Percentiles rank a stretch among this genome's conserved stretches.
Conservation (phyloP, 2,888 invertebrate genomes). For the Copidosoma aretas region DNA sequence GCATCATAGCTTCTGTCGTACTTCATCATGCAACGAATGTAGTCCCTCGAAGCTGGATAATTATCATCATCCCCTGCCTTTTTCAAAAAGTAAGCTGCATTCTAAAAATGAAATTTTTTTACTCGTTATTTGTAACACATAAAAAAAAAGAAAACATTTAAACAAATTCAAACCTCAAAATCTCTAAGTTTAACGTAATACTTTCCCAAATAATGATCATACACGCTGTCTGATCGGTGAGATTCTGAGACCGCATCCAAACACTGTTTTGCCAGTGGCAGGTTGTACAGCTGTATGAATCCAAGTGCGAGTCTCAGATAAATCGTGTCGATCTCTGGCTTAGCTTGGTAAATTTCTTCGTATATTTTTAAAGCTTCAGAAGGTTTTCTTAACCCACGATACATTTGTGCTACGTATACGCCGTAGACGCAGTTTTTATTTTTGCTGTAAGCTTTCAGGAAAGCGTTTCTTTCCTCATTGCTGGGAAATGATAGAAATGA, state of each 20-base stretch:
- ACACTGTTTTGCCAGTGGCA: conserved; percentile 9
- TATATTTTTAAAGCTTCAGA: conserved; percentile 11
- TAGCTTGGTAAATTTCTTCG: conserved; percentile 9
- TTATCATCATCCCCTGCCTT: conserved; percentile 13
- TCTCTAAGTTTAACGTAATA: conserved; percentile 19
- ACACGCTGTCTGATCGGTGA: conserved; percentile 17
- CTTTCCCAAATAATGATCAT: conserved; percentile 23
- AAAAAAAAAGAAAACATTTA: not conserved
- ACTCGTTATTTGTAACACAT: no score
- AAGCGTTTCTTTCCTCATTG: conserved; percentile 9
- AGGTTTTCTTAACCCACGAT: conserved; percentile 1
- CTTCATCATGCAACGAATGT: conserved; percentile 13
- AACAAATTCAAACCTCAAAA: conserved; percentile 12
- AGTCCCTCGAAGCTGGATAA: conserved; percentile 13
- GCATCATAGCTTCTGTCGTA: not conserved
- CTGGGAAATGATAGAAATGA: not conserved
- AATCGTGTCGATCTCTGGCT: conserved; percentile 9
- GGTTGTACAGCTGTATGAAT: conserved; percentile 10
- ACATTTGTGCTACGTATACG: conserved; percentile 27
- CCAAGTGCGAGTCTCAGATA: conserved; percentile 24
- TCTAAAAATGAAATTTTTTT: no score
- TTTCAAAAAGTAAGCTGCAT: conserved; percentile 21
- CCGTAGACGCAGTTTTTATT: conserved; percentile 12
- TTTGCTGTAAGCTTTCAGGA: conserved; percentile 10
- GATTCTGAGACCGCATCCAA: conserved; percentile 10